These are phyloP conservation scores for Semnornis frantzii DNA, from an alignment of 2,113 vertebrate species.

Conservation along the genomic window DNA sequence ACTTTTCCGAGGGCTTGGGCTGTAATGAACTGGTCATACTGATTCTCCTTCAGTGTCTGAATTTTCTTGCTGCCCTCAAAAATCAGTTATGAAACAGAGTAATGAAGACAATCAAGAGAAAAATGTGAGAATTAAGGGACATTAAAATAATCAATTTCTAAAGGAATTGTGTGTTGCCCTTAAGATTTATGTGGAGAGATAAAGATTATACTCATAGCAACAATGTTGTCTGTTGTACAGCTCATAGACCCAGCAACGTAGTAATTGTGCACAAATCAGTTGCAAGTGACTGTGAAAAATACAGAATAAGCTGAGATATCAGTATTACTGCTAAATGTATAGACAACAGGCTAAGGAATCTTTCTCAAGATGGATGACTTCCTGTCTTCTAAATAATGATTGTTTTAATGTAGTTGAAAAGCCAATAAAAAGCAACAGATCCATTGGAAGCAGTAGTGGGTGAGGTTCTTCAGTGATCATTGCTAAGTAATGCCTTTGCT, in stretches of 20 bases:
- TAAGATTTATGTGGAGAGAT: background rate
- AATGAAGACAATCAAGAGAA: background rate
- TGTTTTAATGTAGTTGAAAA: slow-evolving; percentile 2
- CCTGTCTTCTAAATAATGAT: background rate
- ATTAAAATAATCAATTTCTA: background rate
- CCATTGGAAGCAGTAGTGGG: background rate
- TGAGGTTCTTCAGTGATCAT: background rate
- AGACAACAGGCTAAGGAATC: background rate
- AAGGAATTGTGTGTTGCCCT: background rate
- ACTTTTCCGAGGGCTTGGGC: background rate
- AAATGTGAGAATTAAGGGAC: background rate
- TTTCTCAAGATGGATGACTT: background rate
- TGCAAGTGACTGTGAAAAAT: background rate
- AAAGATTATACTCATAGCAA: background rate
- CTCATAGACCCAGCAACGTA: background rate
- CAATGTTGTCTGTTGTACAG: background rate
- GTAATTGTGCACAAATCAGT: background rate
- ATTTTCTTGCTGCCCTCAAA: background rate
- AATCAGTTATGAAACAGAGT: background rate
- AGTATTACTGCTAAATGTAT: background rate
- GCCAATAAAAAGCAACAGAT: background rate
- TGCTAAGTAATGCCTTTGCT: background rate
- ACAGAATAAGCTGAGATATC: background rate
- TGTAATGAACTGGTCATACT: background rate
- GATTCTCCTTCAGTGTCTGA: background rate